These are phyloP conservation scores for Spheniscus humboldti DNA, from an alignment of 2,797 vertebrate genomes.

Conservation along the genomic window DNA sequence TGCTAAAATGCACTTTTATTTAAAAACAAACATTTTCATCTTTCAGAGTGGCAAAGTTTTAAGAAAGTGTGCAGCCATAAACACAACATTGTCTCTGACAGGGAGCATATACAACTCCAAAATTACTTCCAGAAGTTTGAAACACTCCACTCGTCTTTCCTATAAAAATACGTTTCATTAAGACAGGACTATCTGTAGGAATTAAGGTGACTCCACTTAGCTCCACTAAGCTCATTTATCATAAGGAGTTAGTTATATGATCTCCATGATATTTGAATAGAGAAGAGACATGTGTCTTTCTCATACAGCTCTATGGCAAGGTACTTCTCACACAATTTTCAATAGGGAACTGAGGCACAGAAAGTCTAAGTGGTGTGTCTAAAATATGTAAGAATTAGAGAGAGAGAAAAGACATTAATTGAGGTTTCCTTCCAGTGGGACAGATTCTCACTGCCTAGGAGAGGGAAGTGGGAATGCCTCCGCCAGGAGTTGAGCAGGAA, in stretches of 20 bases:
- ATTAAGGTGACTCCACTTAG: background rate
- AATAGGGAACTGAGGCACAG: background rate
- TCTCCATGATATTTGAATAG: background rate
- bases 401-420: background rate
- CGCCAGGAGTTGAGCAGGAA: background rate
- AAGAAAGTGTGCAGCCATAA: background rate
- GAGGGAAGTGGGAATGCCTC: background rate
- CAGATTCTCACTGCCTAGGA: background rate
- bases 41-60: background rate
- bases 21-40: background rate
- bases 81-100: background rate
- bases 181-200: background rate
- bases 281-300: background rate
- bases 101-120: background rate
- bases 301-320: background rate
- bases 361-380: background rate
- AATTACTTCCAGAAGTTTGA: background rate
- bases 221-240: background rate
- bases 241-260: background rate
- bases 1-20: background rate
- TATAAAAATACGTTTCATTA: background rate
- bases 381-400: background rate
- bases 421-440: background rate
- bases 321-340: background rate
- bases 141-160: background rate